phyloP scores from a whole-genome alignment of 1,140 invertebrate species.

The Ceratosolen fusciceps region DNA sequence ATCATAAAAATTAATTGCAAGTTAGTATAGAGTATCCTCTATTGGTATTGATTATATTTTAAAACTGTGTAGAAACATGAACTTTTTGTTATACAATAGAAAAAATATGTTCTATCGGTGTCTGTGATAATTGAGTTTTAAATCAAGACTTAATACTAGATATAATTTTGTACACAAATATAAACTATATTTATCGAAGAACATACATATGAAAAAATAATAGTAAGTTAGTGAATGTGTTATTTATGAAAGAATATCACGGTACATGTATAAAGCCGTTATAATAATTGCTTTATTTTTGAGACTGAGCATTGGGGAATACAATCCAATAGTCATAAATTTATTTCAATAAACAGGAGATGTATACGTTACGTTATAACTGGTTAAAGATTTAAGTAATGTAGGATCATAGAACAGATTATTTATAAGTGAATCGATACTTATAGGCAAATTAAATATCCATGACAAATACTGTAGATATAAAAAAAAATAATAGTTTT shows the following conservation, averaged over 20 bases:
- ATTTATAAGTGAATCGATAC: conserved; percentile 26
- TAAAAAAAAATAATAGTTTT: conserved; percentile 3
- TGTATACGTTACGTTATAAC: background rate
- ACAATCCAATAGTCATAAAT: conserved; percentile 32
- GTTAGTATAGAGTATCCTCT: background rate
- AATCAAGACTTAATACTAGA: conserved; percentile 19
- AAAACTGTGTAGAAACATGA: background rate
- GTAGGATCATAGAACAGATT: conserved; percentile 28
- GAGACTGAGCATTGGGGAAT: conserved; percentile 40
- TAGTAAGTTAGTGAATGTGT: conserved; percentile 1
- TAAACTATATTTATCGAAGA: conserved; percentile 5
- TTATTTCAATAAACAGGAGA: conserved; percentile 12
- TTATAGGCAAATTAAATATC: conserved; percentile 28
- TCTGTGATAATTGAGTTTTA: conserved; percentile 18
- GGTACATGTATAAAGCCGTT: conserved; percentile 19
- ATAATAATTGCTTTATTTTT: conserved; percentile 38
- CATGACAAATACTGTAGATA: conserved; percentile 41
- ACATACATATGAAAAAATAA: conserved; percentile 4
- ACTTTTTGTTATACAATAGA: conserved; percentile 23
- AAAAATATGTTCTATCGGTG: conserved; percentile 14
- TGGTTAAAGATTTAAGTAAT: conserved; percentile 16
- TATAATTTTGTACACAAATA: conserved; percentile 28
- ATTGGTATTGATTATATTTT: background rate
- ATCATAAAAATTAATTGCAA: background rate
- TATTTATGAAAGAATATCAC: conserved; percentile 4